Evolutionary conservation across 1,140 invertebrate species (phyloP), one percentile per base, ranked within the genome.

Genomic region (Calliopsis andreniformis): DNA sequence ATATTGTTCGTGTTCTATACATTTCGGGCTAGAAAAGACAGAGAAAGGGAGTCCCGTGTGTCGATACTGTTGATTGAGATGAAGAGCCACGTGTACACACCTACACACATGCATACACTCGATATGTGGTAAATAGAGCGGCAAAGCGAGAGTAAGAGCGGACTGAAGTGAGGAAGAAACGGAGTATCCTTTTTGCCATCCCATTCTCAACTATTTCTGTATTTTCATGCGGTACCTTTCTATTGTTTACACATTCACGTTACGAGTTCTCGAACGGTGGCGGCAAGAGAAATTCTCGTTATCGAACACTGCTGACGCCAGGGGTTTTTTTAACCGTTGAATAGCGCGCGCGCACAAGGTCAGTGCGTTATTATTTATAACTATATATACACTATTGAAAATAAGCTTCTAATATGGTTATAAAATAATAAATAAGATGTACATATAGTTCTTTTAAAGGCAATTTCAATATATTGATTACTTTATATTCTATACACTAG

Each of bases 21-120:
- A 66, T 75, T 62, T 75, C 51, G 49, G 42, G 3, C 4, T 16
- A 7, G 8, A 28, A 35, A n/a, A 7, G 20, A 39, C 18, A 28
- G n/a, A n/a, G n/a, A n/a, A n/a, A 20, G 35, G 12, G 53, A 45
- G 43, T 14, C 30, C n/a, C 32, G 45, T 49, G 63, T 58, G 68
- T 75, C 62, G 63, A 75, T 75, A 75, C 64, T 45, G 71, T 75
- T 67, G 71, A 75, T 67, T 58, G 71, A 75, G 62, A 51, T 28
- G 62, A 67, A 75, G 63, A 45, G 71, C 35, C 63, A 39, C 35
- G 4, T 10, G 35, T 10, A 10, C 35, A 39, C 35, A 10, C 35
- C 10, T 39, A 3, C 35, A 39, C n/a, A n/a, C n/a, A n/a, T n/a
- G n/a, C n/a, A n/a, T n/a, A 53, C 28, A 75, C 62, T 67, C 71